Evolutionary conservation across 2,888 invertebrate genomes (phyloP), one percentile per base, ranked within the genome.

Genomic region (Megamerina dolium): DNA sequence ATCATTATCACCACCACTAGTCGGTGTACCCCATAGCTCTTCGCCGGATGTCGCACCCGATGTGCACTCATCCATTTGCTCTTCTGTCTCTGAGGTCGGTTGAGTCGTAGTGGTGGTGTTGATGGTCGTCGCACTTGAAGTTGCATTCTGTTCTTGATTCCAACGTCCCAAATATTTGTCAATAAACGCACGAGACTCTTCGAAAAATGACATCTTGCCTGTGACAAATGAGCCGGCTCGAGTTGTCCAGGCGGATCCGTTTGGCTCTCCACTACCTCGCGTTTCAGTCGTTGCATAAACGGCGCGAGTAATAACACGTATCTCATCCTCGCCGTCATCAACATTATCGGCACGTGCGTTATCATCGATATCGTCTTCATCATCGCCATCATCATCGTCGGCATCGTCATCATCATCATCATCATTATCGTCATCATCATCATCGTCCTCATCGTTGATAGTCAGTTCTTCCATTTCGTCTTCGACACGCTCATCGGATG

Each of bases 21-120:
- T 89, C 4, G 89, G 89, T 1, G 89, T 89, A 1, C 89, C 89
- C 89, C 89, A 90, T 18, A 88, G 83, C 59, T 90, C 89, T 66
- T 89, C 88, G 0, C 87, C 88, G 3, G 87, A 88, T 1, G 83
- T 83, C 0, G 85, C 88, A 0, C 86, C 88, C 33, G 88, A 88
- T 0, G 86, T 87, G 60, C 88, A 88, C 5, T 83, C 83, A 4
- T 75, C 75, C 31, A 76, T 70, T 8, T 76, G 77, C 46, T 88
- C 88, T 54, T 87, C 87, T 3, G 60, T 60, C 42, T 65, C 65
- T n/a, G 66, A 64, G 29, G 55, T 53, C 32, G 45, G 41, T 17
- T 21, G 40, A 13, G n/a, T 27, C 13, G 16, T 51, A 51, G 32
- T 49, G 39, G 17, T 42, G 21, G 16, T 26, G 19, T 2, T 19